Evolutionary conservation across 2,113 vertebrate species (phyloP).

Genomic region (Poecile atricapillus): DNA sequence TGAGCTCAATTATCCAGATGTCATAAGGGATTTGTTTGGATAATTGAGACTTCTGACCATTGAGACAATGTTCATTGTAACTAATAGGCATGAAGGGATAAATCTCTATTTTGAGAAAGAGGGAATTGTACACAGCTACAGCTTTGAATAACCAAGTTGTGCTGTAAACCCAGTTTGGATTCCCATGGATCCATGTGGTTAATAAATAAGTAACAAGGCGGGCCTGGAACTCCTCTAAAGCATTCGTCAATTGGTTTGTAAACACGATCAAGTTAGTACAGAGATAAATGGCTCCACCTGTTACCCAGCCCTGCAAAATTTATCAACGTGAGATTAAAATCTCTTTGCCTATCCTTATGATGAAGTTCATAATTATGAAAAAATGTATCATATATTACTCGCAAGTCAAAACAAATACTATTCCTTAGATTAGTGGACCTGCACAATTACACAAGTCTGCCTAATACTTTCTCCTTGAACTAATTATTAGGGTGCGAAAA

Average conservation of each 20-base stretch:
- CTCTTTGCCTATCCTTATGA: slow-evolving; percentile 46
- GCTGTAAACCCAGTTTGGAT: not conserved
- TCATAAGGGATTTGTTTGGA: slow-evolving; percentile 55
- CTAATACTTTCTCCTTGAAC: slow-evolving; percentile 7
- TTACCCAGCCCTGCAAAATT: slow-evolving; percentile 46
- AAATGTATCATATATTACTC: slow-evolving; percentile 48
- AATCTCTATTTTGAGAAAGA: slow-evolving; percentile 7
- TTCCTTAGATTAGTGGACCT: slow-evolving; percentile 31
- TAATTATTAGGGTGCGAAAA: not conserved
- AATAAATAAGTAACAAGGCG: slow-evolving; percentile 14
- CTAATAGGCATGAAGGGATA: slow-evolving; percentile 28
- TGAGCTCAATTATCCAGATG: slow-evolving; percentile 44
- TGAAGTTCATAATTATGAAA: slow-evolving; percentile 60
- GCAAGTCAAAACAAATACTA: slow-evolving; percentile 63
- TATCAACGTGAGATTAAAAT: slow-evolving; percentile 55
- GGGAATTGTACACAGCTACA: not conserved
- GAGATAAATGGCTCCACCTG: slow-evolving; percentile 34
- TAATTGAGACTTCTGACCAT: slow-evolving; percentile 63
- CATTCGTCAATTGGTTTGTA: not conserved
- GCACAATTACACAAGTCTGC: slow-evolving; percentile 37
- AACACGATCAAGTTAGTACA: not conserved
- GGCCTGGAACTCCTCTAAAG: not conserved
- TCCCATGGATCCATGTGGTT: not conserved
- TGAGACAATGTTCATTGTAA: slow-evolving; percentile 36
- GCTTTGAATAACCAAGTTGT: not conserved